Evolutionary conservation across 2,888 invertebrate genomes (phyloP), one percentile per base, ranked within the genome.

Genomic region (Stenolophus ochropezus): DNA sequence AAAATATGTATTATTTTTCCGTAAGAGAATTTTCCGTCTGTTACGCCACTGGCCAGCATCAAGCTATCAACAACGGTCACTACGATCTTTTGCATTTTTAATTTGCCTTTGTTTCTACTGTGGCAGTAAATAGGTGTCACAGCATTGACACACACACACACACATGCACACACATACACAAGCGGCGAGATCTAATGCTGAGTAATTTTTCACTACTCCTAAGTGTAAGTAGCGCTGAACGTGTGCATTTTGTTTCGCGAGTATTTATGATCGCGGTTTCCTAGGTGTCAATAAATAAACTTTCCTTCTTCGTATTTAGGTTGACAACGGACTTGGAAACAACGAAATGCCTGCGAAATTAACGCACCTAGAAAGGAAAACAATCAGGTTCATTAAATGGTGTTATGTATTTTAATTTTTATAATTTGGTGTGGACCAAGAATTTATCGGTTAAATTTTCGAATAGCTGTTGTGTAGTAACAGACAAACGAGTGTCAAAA

Each of bases 1-100:
- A n/a, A n/a, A n/a, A n/a, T n/a, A n/a, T n/a, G n/a, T n/a, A n/a
- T n/a, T n/a, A n/a, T n/a, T 2, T 5, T 49, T 5, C 49, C 49
- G 11, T 56, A 21, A 56, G 18, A 8, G 2, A 8, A 56, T 56
- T 11, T 20, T 11, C 5, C 18, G 42, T 23, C 4, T 20, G 8
- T n/a, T 75, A 6, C 75, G 75, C 53, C 25, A 75, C 51, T 73
- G 73, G 20, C 42, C 2, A 11, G 33, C 61, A 20, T 21, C 69
- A 49, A 69, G 16, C 58, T 42, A 42, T 61, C 21, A 25, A 25
- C 78, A 25, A 61, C 77, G 69, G 69, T 27, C 27, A 56, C 33
- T 33, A 53, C 80, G 58, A 53, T 80, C 80, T 80, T 79, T 79
- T 53, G 73, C 73, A 80, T 80, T 80, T 73, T 80, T 56, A 73